phyloP scores from a whole-genome alignment of 2,888 invertebrate species.

The Rhingia campestris region DNA sequence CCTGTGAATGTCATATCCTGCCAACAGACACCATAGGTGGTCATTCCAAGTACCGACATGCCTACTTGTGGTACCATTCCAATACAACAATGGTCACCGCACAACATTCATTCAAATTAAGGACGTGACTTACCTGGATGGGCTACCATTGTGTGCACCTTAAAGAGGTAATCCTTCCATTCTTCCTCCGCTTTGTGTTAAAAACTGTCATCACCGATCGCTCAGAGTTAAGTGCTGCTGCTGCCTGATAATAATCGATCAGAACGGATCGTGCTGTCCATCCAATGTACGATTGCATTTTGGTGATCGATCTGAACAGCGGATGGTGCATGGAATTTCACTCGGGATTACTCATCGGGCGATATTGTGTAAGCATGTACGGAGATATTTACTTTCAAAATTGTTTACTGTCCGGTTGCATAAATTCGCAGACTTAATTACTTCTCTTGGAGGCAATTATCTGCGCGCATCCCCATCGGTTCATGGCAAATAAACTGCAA shows the following conservation, averaged over 20 bases:
- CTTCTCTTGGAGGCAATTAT: conserved; percentile 48
- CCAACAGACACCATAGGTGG: conserved; percentile 52
- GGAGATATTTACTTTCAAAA: conserved; percentile 57
- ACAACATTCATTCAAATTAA: not conserved
- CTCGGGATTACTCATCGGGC: conserved; percentile 51
- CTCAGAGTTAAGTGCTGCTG: conserved; percentile 15
- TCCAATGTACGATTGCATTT: conserved; percentile 1
- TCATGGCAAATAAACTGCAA: conserved; percentile 35
- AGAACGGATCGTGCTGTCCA: conserved; percentile 38
- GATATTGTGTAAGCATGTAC: conserved; percentile 55
- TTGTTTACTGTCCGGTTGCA: conserved; percentile 74
- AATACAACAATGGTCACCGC: not conserved
- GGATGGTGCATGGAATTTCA: conserved; percentile 43
- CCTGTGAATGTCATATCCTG: not conserved
- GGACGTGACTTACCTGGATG: conserved; percentile 46
- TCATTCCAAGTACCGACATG: conserved; percentile 12
- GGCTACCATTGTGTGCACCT: conserved; percentile 5
- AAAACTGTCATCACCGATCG: conserved; percentile 40
- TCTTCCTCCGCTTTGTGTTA: conserved; percentile 21
- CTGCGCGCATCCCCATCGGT: conserved; percentile 32
- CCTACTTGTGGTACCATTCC: not conserved
- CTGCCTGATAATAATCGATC: conserved; percentile 53
- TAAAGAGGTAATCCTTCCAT: conserved; percentile 11
- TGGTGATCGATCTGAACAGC: conserved; percentile 63
- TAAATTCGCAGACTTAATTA: conserved; percentile 70